Evolutionary conservation across 2,888 invertebrate genomes (phyloP).

Genomic region (Thymelicus acteon): DNA sequence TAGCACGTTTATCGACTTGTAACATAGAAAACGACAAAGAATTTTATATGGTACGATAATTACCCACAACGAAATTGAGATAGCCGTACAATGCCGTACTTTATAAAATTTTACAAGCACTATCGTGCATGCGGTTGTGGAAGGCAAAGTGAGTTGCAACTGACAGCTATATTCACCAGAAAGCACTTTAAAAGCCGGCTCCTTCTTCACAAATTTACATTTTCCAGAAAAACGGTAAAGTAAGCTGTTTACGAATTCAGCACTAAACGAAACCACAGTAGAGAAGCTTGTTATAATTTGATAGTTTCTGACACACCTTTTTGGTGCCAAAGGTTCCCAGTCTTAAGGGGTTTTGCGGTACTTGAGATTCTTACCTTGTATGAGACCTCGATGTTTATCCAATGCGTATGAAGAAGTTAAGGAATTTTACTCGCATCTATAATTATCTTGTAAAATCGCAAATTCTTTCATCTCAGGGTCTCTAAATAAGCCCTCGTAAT

Average conservation of each 20-base stretch:
- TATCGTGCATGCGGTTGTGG: conserved; percentile 1
- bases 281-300: background rate
- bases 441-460: too few species aligned
- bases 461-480: too few species aligned
- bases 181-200: conserved; percentile 3
- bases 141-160: conserved; percentile 1
- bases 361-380: too few species aligned
- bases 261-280: background rate
- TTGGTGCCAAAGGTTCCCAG: too few species aligned
- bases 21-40: too few species aligned
- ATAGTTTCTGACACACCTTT: too few species aligned
- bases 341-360: too few species aligned
- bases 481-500: too few species aligned
- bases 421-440: too few species aligned
- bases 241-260: background rate
- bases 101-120: background rate
- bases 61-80: background rate
- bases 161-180: conserved; percentile 6
- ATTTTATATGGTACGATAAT: background rate
- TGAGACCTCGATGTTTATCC: too few species aligned
- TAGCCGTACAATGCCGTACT: background rate
- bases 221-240: background rate
- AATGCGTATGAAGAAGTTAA: too few species aligned
- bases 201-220: conserved; percentile 1
- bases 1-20: too few species aligned